These are phyloP conservation scores for Eupithecia centaureata DNA, from an alignment of 2,888 invertebrate species.

Conservation along the genomic window DNA sequence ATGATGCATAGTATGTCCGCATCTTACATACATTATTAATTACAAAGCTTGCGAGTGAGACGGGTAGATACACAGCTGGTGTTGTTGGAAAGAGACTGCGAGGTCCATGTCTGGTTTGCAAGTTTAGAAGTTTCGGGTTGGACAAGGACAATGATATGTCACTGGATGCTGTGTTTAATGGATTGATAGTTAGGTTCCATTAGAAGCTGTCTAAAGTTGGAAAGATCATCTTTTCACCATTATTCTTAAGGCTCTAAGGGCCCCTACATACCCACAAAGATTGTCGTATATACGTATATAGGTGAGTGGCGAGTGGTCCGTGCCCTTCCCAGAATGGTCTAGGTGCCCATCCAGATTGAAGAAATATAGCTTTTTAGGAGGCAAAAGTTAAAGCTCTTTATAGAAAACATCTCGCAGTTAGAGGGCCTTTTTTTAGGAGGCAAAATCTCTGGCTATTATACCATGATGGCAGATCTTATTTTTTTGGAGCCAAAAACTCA, in stretches of 20 bases:
- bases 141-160: conserved; percentile 48
- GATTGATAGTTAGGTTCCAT: conserved; percentile 32
- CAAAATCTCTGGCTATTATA: too few relatives aligned
- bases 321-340: too few relatives aligned
- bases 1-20: conserved; percentile 70
- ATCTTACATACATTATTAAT: conserved; percentile 79
- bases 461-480: too few relatives aligned
- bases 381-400: too few relatives aligned
- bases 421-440: too few relatives aligned
- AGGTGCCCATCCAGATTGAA: too few relatives aligned
- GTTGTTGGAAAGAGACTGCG: conserved; percentile 44
- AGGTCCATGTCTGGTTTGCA: conserved; percentile 51
- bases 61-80: conserved; percentile 30
- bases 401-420: too few relatives aligned
- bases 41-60: conserved; percentile 63
- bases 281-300: too few relatives aligned
- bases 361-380: too few relatives aligned
- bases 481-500: too few relatives aligned
- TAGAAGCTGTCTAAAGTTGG: neutral
- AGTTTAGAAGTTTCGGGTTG: conserved; percentile 52
- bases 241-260: neutral
- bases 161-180: conserved; percentile 39
- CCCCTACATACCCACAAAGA: too few relatives aligned
- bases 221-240: neutral
- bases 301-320: too few relatives aligned